Conservation (phyloP, 2,797 vertebrate genomes). For the Hydrolagus colliei region DNA sequence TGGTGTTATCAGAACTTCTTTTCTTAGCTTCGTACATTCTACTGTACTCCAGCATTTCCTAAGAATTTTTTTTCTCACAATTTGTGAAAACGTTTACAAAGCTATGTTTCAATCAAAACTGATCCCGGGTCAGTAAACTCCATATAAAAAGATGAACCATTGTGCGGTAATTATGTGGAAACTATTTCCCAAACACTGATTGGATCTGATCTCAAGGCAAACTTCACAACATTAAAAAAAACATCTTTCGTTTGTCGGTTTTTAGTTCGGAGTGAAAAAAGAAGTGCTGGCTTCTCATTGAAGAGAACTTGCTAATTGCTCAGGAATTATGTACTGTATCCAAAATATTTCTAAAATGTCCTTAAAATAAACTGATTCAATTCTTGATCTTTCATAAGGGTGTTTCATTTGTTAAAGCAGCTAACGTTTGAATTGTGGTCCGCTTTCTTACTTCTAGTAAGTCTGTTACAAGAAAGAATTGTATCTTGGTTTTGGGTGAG, state of each 20-base stretch:
- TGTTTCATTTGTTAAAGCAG: background rate
- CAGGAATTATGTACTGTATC: background rate
- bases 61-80: background rate
- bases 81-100: background rate
- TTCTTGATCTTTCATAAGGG: background rate
- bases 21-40: background rate
- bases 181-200: background rate
- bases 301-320: background rate
- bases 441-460: background rate
- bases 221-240: background rate
- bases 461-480: slow-evolving; percentile 1
- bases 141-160: background rate
- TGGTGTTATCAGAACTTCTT: background rate
- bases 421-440: background rate
- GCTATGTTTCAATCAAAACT: background rate
- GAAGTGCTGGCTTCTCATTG: background rate
- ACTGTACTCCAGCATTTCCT: background rate
- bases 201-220: background rate
- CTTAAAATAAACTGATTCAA: background rate
- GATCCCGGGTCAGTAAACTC: background rate
- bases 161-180: background rate
- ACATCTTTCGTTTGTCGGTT: background rate
- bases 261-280: background rate
- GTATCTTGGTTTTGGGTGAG: slow-evolving; percentile 32
- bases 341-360: background rate